Conservation (phyloP, 35 echinoderm and acorn worm genomes). For the Heliocidaris tuberculata region DNA sequence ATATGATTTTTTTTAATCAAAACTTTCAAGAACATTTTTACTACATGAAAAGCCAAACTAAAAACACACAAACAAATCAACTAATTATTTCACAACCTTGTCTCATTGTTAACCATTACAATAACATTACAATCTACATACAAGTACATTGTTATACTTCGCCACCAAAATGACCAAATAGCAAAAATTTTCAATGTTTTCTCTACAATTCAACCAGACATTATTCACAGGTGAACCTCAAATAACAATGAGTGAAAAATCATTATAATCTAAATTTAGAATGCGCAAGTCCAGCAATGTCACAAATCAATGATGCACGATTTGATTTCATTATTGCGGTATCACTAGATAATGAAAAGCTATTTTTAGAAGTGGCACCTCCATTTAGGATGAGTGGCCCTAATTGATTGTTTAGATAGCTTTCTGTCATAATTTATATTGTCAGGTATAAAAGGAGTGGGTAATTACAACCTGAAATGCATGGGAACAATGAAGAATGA, state of each 20-base stretch:
- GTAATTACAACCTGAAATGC: background rate
- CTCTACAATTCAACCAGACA: background rate
- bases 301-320: background rate
- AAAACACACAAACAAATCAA: too few species aligned
- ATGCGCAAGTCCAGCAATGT: background rate
- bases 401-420: conserved; percentile 6
- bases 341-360: background rate
- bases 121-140: too few species aligned
- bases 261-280: conserved; percentile 4
- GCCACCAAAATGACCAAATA: too few species aligned
- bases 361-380: background rate
- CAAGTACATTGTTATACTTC: too few species aligned
- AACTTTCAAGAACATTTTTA: too few species aligned
- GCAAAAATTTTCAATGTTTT: too few species aligned
- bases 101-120: too few species aligned
- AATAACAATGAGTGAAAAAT: background rate
- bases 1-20: too few species aligned
- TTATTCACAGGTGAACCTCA: background rate
- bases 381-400: background rate
- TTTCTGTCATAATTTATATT: background rate
- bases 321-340: background rate
- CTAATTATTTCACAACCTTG: too few species aligned
- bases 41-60: too few species aligned
- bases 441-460: background rate
- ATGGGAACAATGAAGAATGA: background rate